Evolutionary conservation across 1,140 invertebrate genomes (phyloP).

Genomic region (Trissolcus basalis): DNA sequence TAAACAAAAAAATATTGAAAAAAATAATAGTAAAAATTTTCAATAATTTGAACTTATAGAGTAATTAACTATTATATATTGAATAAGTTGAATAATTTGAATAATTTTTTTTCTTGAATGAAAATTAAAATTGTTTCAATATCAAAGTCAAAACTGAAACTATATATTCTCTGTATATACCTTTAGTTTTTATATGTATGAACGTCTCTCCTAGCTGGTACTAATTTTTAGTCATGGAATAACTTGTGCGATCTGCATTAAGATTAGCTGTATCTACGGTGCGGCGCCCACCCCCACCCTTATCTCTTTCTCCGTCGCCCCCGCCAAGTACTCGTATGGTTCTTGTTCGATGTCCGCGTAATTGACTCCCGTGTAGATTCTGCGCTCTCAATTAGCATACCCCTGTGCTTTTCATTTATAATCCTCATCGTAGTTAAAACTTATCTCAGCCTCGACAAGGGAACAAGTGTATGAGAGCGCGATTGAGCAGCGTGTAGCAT

Average conservation of each 20-base stretch:
- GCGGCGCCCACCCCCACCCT: constrained; percentile 42
- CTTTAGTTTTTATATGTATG: constrained; percentile 9
- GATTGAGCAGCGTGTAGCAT: constrained; percentile 36
- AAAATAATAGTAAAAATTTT: too few species aligned
- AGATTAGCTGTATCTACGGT: constrained; percentile 48
- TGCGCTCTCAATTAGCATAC: constrained; percentile 59
- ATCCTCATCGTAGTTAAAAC: constrained; percentile 57
- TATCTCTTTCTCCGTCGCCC: constrained; percentile 15
- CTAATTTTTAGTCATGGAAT: constrained; percentile 61
- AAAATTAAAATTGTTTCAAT: too few species aligned
- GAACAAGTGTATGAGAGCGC: constrained; percentile 42
- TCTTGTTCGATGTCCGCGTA: constrained; percentile 29
- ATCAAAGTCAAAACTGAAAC: too few species aligned
- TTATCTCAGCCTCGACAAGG: constrained; percentile 55
- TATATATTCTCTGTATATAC: too few species aligned
- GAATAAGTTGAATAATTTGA: too few species aligned
- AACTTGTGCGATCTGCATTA: constrained; percentile 59
- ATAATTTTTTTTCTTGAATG: too few species aligned
- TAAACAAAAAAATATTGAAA: too few species aligned
- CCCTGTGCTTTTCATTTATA: constrained; percentile 62
- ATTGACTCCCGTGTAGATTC: constrained; percentile 44
- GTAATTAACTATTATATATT: too few species aligned
- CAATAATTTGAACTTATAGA: too few species aligned
- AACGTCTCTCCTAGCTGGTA: constrained; percentile 25
- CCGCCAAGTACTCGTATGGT: constrained; percentile 5